Evolutionary conservation across 2,113 vertebrate species (phyloP).

Genomic region (Hippolais icterina): DNA sequence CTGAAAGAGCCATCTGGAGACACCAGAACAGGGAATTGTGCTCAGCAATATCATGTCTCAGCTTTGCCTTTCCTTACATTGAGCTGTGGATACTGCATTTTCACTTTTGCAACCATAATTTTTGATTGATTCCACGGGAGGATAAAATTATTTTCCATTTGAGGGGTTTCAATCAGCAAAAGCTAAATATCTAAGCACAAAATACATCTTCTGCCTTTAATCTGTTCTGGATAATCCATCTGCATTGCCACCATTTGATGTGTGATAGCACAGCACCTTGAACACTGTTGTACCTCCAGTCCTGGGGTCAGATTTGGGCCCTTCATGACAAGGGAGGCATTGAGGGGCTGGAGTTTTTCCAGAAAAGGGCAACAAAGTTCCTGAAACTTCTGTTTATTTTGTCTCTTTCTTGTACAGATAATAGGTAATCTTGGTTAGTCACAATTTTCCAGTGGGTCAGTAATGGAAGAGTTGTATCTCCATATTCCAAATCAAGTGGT

Average conservation of each 20-base stretch:
- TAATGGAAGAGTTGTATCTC: not conserved
- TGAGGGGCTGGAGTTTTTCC: not conserved
- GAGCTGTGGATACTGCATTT: not conserved
- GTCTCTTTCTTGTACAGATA: not conserved
- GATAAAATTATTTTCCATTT: not conserved
- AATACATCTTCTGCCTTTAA: not conserved
- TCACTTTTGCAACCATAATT: not conserved
- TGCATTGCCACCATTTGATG: not conserved
- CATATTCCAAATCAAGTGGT: not conserved
- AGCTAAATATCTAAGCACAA: not conserved
- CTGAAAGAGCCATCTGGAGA: not conserved
- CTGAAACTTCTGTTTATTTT: not conserved
- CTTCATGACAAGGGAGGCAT: not conserved
- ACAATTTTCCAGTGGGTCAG: not conserved
- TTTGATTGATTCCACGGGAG: not conserved
- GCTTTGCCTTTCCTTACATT: not conserved
- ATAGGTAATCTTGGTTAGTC: not conserved
- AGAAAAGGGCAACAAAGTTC: not conserved
- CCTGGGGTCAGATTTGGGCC: not conserved
- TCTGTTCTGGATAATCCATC: not conserved
- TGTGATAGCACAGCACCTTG: not conserved
- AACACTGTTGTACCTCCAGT: not conserved
- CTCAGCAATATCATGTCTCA: not conserved
- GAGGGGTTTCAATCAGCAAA: not conserved
- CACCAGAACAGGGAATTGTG: not conserved